Percentiles rank a stretch among this genome's conserved stretches.
Evolutionary conservation across 1,140 invertebrate species (phyloP).

Genomic region (Rhizoglyphus robini): DNA sequence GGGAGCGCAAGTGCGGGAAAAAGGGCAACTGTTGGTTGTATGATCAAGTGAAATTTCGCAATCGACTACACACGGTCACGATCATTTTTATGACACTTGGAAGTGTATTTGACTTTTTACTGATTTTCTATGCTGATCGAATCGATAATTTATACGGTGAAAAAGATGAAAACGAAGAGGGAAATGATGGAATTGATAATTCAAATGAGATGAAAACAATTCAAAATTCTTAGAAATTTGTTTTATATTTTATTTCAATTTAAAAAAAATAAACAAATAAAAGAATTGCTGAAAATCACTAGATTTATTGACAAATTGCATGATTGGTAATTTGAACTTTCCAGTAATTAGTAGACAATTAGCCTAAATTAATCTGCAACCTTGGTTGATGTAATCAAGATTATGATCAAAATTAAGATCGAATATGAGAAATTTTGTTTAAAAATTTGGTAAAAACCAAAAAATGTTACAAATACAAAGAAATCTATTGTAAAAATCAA

Average conservation of each 20-base stretch:
- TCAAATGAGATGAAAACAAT: too few species aligned
- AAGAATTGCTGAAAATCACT: too few species aligned
- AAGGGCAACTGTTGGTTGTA: conserved; percentile 34
- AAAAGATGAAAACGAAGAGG: conserved; percentile 18
- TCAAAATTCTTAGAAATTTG: too few species aligned
- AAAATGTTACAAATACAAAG: too few species aligned
- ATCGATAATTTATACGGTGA: conserved; percentile 25
- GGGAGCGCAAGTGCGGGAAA: conserved; percentile 29
- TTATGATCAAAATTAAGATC: neutral
- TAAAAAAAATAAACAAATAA: neutral
- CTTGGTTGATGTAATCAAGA: neutral
- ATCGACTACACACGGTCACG: conserved; percentile 25
- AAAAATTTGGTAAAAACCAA: too few species aligned
- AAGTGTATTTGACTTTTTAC: conserved; percentile 23
- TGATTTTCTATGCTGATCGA: conserved; percentile 19
- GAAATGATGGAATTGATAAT: neutral
- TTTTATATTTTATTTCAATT: too few species aligned
- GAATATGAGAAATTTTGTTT: too few species aligned
- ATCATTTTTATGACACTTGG: conserved; percentile 24
- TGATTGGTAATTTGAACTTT: too few species aligned
- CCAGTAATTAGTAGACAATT: too few species aligned
- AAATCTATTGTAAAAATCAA: too few species aligned
- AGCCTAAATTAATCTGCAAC: too few species aligned
- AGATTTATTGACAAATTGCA: too few species aligned
- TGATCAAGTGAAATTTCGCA: conserved; percentile 29